Evolutionary conservation across 2,113 vertebrate species (phyloP).

Genomic region (Myrmecophaga tridactyla): DNA sequence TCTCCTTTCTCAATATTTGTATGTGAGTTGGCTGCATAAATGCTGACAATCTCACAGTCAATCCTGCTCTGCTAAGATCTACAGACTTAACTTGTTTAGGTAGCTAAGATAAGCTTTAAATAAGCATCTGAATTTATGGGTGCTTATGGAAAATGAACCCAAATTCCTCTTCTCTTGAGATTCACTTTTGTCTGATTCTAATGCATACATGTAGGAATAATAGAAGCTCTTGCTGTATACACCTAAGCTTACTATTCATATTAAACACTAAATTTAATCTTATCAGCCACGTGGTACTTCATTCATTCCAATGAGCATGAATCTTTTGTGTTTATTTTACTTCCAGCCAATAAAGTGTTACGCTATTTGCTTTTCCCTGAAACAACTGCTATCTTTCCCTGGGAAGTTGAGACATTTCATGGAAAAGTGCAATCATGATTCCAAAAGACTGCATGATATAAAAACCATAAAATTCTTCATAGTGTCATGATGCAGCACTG

Average conservation of each 20-base stretch:
- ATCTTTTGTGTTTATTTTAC: constrained; percentile 66
- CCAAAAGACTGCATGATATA: not conserved
- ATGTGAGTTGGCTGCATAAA: constrained; percentile 19
- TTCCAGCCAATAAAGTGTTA: constrained; percentile 56
- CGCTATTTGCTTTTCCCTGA: constrained; percentile 62
- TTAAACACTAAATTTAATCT: constrained; percentile 65
- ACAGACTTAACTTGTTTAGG: constrained; percentile 66
- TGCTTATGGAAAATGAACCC: constrained; percentile 70
- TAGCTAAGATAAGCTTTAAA: constrained; percentile 72
- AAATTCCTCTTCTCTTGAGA: constrained; percentile 64
- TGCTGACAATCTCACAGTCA: not conserved
- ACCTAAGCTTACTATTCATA: constrained; percentile 72
- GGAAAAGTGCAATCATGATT: constrained; percentile 37
- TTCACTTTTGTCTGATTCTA: constrained; percentile 58
- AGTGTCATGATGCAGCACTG: not conserved
- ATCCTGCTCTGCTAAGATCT: constrained; percentile 37
- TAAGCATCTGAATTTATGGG: constrained; percentile 71
- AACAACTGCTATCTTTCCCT: constrained; percentile 57
- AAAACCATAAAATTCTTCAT: constrained; percentile 39
- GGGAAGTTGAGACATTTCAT: constrained; percentile 44
- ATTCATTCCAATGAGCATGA: constrained; percentile 61
- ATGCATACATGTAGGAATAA: constrained; percentile 62
- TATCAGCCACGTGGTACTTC: constrained; percentile 58
- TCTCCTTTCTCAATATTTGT: constrained; percentile 31
- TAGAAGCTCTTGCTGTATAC: constrained; percentile 60